Percentiles rank a stretch among this genome's conserved stretches.
Evolutionary conservation across 2,888 invertebrate species (phyloP).

Genomic region (Caenorhabditis sinica): DNA sequence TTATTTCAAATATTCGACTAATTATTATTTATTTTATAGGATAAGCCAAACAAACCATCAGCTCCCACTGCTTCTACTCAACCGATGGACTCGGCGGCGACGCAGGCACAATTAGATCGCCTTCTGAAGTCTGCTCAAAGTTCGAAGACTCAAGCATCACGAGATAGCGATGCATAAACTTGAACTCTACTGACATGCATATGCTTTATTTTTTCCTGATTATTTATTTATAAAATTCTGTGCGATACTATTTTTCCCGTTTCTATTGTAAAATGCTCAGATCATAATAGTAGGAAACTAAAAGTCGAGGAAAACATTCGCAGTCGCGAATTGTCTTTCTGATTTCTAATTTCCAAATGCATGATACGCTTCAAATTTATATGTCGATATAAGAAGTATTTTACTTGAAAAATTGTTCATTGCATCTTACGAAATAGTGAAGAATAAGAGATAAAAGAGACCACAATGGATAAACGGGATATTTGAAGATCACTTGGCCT

Average conservation of each 20-base stretch:
- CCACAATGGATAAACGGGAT: neutral
- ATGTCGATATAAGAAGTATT: too few species aligned
- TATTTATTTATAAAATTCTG: slow-evolving; percentile 17
- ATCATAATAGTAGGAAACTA: too few species aligned
- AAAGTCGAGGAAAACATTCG: too few species aligned
- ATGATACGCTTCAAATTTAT: neutral
- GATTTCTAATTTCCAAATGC: neutral
- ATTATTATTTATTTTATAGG: slow-evolving; percentile 35
- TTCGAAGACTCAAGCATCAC: slow-evolving; percentile 43
- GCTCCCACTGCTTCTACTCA: slow-evolving; percentile 39
- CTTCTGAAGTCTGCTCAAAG: slow-evolving; percentile 62
- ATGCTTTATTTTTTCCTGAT: slow-evolving; percentile 6
- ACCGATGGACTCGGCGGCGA: slow-evolving; percentile 53
- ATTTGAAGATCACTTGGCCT: slow-evolving; percentile 38
- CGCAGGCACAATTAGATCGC: slow-evolving; percentile 65
- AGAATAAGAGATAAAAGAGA: slow-evolving; percentile 4
- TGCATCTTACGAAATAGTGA: slow-evolving; percentile 27
- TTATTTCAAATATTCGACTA: neutral
- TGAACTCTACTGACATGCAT: neutral
- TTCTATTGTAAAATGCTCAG: slow-evolving; percentile 9
- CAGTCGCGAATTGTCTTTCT: too few species aligned
- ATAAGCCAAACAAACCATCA: slow-evolving; percentile 60
- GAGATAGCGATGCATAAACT: slow-evolving; percentile 54
- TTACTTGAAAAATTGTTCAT: neutral
- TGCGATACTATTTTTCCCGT: slow-evolving; percentile 7